These are phyloP conservation scores for Lycodopsis pacificus DNA, from an alignment of 2,797 vertebrate species.

Conservation along the genomic window DNA sequence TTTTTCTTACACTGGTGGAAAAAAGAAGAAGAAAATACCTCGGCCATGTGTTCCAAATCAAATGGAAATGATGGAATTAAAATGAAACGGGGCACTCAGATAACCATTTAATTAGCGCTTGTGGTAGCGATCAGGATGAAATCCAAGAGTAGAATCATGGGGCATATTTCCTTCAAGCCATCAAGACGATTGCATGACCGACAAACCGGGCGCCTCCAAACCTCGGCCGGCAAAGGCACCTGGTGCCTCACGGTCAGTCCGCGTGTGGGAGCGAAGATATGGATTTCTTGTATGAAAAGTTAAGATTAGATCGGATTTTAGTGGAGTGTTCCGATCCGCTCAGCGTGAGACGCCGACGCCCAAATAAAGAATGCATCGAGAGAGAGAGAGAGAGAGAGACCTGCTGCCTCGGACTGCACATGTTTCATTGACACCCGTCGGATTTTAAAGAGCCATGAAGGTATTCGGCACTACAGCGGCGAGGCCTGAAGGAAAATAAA, in stretches of 20 bases:
- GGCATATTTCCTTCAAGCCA: conserved; percentile 35
- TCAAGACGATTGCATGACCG: conserved; percentile 45
- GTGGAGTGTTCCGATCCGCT: conserved; percentile 51
- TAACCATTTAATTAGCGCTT: conserved; percentile 72
- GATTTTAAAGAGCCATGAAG: conserved; percentile 48
- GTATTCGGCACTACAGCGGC: conserved; percentile 49
- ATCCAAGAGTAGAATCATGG: conserved; percentile 62
- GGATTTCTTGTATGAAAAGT: conserved; percentile 52
- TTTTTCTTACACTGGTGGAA: conserved; percentile 31
- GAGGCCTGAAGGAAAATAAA: conserved; percentile 75
- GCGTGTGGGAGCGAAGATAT: conserved; percentile 33
- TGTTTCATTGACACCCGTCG: conserved; percentile 8
- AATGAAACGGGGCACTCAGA: conserved; percentile 66
- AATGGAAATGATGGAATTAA: conserved; percentile 69
- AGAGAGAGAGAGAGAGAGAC: conserved; percentile 3
- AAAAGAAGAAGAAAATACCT: conserved; percentile 53
- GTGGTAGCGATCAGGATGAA: conserved; percentile 66
- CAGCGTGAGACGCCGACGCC: conserved; percentile 47
- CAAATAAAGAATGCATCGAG: conserved; percentile 57
- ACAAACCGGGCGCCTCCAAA: conserved; percentile 38
- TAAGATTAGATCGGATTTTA: conserved; percentile 60
- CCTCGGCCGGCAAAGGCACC: conserved; percentile 61
- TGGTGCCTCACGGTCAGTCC: conserved; percentile 29
- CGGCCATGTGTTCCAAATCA: conserved; percentile 73
- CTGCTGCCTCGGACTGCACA: conserved; percentile 12